Conservation (phyloP, 2,113 vertebrate genomes). For the Heteronetta atricapilla region DNA sequence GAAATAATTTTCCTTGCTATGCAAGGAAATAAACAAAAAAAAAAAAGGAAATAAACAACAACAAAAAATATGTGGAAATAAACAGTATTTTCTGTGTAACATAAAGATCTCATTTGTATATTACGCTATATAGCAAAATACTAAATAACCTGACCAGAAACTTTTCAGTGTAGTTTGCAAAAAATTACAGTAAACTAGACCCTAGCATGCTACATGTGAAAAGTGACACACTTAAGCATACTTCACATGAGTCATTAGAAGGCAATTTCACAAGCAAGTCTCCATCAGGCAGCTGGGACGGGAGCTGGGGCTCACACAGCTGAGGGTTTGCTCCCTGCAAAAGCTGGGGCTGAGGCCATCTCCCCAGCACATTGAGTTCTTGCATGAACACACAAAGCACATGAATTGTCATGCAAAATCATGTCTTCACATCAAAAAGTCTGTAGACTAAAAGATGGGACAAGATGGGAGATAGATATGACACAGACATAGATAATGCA, state of each 20-base stretch:
- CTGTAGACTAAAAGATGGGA: background rate
- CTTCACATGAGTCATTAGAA: background rate
- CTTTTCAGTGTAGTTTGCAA: background rate
- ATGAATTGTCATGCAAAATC: no score
- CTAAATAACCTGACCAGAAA: background rate
- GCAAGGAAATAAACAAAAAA: no score
- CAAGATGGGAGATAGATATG: background rate
- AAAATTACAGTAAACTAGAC: background rate
- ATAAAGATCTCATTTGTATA: background rate
- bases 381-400: background rate
- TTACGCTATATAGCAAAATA: background rate
- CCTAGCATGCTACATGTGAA: background rate
- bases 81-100: background rate
- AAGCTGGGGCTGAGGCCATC: background rate
- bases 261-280: rapidly evolving
- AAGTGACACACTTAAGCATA: background rate
- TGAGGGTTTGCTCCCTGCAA: background rate
- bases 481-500: background rate
- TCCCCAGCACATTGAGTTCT: background rate
- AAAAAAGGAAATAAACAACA: no score
- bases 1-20: background rate
- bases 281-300: rapidly evolving
- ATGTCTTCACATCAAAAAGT: background rate
- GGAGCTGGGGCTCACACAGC: background rate
- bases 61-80: background rate